A percentile compares a stretch with the other conserved stretches of the same genome.
Conservation (phyloP, 2,888 invertebrate species). For the Drosophila macrospina region DNA sequence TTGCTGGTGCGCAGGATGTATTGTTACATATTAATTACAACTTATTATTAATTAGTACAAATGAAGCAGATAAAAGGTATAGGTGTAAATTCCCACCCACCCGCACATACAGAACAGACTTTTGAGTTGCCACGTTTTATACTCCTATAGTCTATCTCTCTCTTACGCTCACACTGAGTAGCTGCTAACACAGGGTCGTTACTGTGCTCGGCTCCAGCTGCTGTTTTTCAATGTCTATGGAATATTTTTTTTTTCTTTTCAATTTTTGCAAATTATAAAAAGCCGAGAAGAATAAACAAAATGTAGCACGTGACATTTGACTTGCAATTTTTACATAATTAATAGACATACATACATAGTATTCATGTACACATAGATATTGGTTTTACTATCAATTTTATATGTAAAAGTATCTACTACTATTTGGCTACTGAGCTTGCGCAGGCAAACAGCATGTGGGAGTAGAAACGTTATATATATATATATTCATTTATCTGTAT, state of each 20-base stretch:
- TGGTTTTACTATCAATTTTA: conserved; percentile 49
- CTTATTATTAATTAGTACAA: conserved; percentile 39
- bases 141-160: not conserved
- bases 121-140: conserved; percentile 45
- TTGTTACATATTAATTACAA: conserved; percentile 33
- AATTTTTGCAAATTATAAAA: conserved; percentile 15
- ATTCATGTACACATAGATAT: conserved; percentile 16
- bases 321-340: conserved; percentile 56
- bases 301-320: conserved; percentile 46
- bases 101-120: not conserved
- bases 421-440: conserved; percentile 64
- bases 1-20: conserved; percentile 44
- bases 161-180: conserved; percentile 14
- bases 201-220: conserved; percentile 31
- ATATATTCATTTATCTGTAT: conserved; percentile 4
- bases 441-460: conserved; percentile 45
- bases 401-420: conserved; percentile 61
- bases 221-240: conserved; percentile 17
- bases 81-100: not conserved
- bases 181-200: conserved; percentile 41
- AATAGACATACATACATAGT: conserved; percentile 9
- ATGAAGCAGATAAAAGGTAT: conserved; percentile 26
- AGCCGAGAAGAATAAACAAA: conserved; percentile 32
- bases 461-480: conserved; percentile 21
- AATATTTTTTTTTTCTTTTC: not conserved